Conservation (phyloP, 2,113 vertebrate genomes). For the Stigmatopora nigra region DNA sequence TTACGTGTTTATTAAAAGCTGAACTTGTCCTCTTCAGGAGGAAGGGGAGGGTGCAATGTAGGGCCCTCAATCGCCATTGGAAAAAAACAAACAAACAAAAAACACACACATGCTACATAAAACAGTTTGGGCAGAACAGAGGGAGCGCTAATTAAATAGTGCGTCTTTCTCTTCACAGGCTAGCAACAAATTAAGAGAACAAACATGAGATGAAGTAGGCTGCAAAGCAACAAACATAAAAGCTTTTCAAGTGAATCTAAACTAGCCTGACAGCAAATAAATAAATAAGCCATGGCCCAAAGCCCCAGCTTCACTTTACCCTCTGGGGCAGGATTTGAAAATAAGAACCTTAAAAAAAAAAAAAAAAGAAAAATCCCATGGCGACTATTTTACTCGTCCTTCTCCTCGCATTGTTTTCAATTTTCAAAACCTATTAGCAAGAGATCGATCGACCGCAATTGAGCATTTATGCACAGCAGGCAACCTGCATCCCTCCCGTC, state of each 20-base stretch:
- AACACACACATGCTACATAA: constrained; percentile 20
- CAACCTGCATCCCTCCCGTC: constrained; percentile 61
- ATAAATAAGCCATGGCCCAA: constrained; percentile 47
- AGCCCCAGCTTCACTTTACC: constrained; percentile 57
- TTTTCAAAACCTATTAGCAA: constrained; percentile 65
- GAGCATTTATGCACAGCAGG: constrained; percentile 69
- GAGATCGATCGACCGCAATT: constrained; percentile 65
- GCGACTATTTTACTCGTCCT: constrained; percentile 43
- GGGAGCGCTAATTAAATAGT: constrained; percentile 56
- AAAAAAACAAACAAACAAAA: constrained; percentile 36
- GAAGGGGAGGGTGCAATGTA: constrained; percentile 54
- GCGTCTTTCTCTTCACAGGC: constrained; percentile 52
- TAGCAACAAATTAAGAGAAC: constrained; percentile 61
- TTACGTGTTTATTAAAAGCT: constrained; percentile 85
- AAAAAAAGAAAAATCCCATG: constrained; percentile 23
- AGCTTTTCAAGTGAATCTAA: constrained; percentile 50
- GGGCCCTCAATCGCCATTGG: constrained; percentile 66
- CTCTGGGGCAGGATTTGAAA: constrained; percentile 53
- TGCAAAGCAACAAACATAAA: constrained; percentile 61
- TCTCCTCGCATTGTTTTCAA: constrained; percentile 63
- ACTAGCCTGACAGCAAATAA: constrained; percentile 50
- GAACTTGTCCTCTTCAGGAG: constrained; percentile 69
- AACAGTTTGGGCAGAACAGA: constrained; percentile 52
- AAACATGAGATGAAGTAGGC: constrained; percentile 60
- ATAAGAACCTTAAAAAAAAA: background rate